Base-by-base conservation (phyloP, 2,888 invertebrate genomes). In the Ectemnius continuus region DNA sequence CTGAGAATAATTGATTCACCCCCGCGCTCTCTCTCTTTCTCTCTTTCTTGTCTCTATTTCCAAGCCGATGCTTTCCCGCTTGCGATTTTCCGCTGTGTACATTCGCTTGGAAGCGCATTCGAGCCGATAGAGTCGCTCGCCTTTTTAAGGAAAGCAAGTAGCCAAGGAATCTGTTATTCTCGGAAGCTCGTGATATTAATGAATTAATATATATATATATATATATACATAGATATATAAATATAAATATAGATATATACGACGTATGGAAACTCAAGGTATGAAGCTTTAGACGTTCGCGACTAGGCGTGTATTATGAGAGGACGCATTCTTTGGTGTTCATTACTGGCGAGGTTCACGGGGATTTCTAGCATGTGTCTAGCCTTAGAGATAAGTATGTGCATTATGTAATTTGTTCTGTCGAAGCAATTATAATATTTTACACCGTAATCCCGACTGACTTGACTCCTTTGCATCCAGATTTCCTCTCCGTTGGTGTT, bases 371-470 rank as follows among this genome's bases (percentile, higher is more conserved):
- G 64, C 58, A 65, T 70, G 59, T 26, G 67, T 59, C 67, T 68
- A 56, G 67, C 23, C n/a, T 68, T 78, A 78, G 78, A 65, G 46
- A 73, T 70, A 78, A 78, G 74, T 72, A 81, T 69, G 68, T 63
- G 67, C 73, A 80, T 80, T 75, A 73, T 84, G 79, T 84, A 83
- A 78, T 75, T 81, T 82, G 75, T 82, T 78, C 75, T 80, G 73
- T 80, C 70, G 62, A 65, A 67, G 60, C 76, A 83, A 84, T 84
- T 82, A 83, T 75, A 83, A 68, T 80, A 80, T 84, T 84, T 83
- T 84, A 79, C 76, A 83, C 76, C 73, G 81, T n/a, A 78, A 67
- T 23, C 23, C 14, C 14, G 20, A 36, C 1, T 36, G 8, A 8
- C 8, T 36, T 36, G 4, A 36, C 8, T 23, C 1, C 36, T 36